Evolutionary conservation across 2,797 vertebrate genomes (phyloP).

Genomic region (Chrysolophus pictus): DNA sequence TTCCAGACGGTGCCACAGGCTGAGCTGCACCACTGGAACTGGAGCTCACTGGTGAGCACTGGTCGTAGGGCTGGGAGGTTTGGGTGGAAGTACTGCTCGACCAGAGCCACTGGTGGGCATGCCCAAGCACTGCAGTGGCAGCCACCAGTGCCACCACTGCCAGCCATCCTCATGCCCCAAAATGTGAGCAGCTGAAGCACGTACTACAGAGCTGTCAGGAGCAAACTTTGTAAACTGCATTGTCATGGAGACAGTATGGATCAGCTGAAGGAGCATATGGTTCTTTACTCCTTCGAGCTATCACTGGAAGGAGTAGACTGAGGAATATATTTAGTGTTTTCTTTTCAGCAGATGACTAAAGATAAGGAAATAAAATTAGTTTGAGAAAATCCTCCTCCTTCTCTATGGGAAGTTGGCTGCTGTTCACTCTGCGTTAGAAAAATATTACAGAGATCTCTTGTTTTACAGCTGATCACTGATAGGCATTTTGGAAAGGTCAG

Average conservation of each 20-base stretch:
- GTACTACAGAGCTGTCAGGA: slow-evolving; percentile 43
- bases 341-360: slow-evolving; percentile 70
- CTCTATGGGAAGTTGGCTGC: slow-evolving; percentile 60
- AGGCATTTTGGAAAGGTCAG: slow-evolving; percentile 49
- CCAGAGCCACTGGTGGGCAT: not conserved
- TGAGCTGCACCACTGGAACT: not conserved
- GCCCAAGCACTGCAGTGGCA: not conserved
- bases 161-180: not conserved
- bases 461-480: slow-evolving; percentile 4
- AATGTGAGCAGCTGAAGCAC: not conserved
- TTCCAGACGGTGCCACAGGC: not conserved
- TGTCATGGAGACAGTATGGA: slow-evolving; percentile 71
- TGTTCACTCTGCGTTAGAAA: slow-evolving; percentile 57
- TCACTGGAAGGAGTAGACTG: slow-evolving; percentile 70
- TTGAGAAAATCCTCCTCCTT: slow-evolving; percentile 64
- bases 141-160: not conserved
- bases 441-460: slow-evolving; percentile 38
- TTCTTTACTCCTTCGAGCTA: slow-evolving; percentile 74
- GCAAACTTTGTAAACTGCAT: slow-evolving; percentile 70
- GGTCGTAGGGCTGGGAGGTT: not conserved
- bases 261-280: slow-evolving; percentile 70
- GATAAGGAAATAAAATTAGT: slow-evolving; percentile 72
- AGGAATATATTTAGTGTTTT: slow-evolving; percentile 69
- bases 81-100: not conserved
- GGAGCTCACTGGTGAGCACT: not conserved